Evolutionary conservation across 2,113 vertebrate genomes (phyloP).

Genomic region (Nymphicus hollandicus): DNA sequence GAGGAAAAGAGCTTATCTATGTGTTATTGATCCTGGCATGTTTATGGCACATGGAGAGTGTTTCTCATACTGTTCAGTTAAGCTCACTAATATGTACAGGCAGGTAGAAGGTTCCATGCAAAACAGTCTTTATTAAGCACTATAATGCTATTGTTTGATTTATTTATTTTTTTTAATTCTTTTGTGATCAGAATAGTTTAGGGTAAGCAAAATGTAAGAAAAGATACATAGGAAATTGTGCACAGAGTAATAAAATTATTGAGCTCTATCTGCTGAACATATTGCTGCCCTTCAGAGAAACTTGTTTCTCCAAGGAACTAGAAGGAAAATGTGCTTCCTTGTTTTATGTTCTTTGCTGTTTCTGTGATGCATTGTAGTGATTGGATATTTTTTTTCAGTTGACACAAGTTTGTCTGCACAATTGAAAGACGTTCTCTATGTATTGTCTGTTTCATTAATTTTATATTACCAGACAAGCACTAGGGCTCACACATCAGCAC

Average conservation of each 20-base stretch:
- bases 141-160: not conserved
- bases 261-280: not conserved
- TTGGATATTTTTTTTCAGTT: not conserved
- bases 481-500: not conserved
- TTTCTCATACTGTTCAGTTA: not conserved
- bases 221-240: not conserved
- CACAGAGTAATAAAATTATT: not conserved
- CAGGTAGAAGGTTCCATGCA: not conserved
- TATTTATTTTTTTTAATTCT: not conserved
- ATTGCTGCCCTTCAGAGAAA: not conserved
- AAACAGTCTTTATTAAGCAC: not conserved
- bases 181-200: not conserved
- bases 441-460: not conserved
- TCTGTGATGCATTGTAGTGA: not conserved
- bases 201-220: not conserved
- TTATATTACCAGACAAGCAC: not conserved
- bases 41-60: not conserved
- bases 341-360: not conserved
- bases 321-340: not conserved
- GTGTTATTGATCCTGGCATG: not conserved
- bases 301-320: not conserved
- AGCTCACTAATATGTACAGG: not conserved
- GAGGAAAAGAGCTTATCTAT: not conserved
- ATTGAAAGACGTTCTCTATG: not conserved
- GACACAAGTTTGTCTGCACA: not conserved